Percentiles rank a stretch among this genome's conserved stretches.
Conservation (phyloP, 2,888 invertebrate genomes). For the Phymatocera aterrima region DNA sequence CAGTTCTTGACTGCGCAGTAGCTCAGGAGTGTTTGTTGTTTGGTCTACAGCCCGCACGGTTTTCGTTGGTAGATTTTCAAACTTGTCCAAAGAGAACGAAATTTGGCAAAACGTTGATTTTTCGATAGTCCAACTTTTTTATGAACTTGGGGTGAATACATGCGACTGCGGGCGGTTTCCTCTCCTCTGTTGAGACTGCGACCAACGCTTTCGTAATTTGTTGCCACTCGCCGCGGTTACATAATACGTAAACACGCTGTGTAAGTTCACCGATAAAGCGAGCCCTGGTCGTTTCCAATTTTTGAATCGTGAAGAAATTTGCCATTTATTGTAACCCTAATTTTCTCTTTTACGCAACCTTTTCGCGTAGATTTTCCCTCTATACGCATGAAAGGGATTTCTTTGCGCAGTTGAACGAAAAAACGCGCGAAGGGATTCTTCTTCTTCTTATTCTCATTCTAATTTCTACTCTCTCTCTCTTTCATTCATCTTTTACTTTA, state of each 20-base stretch:
- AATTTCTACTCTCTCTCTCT: not conserved
- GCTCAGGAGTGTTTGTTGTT: not conserved
- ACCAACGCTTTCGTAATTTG: conserved; percentile 1
- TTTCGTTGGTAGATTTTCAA: not conserved
- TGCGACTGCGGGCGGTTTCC: no score
- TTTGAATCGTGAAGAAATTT: not conserved
- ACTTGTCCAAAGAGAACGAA: not conserved
- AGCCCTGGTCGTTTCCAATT: not conserved
- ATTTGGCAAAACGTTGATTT: not conserved
- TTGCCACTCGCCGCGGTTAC: not conserved
- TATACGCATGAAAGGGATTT: no score
- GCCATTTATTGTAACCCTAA: no score
- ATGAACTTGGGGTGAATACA: no score
- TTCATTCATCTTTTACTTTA: not conserved
- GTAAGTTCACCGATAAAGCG: not conserved
- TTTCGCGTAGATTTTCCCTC: no score
- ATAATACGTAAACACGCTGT: conserved; percentile 15
- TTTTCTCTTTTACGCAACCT: no score
- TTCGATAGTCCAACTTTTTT: not conserved
- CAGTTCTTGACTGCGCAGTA: conserved; percentile 44
- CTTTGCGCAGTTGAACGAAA: no score
- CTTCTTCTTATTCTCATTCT: not conserved
- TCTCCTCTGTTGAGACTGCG: no score
- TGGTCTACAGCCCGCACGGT: not conserved
- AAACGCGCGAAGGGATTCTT: not conserved